These are phyloP conservation scores for Cynopterus brachyotis DNA, from an alignment of 2,113 vertebrate species.

Conservation along the genomic window DNA sequence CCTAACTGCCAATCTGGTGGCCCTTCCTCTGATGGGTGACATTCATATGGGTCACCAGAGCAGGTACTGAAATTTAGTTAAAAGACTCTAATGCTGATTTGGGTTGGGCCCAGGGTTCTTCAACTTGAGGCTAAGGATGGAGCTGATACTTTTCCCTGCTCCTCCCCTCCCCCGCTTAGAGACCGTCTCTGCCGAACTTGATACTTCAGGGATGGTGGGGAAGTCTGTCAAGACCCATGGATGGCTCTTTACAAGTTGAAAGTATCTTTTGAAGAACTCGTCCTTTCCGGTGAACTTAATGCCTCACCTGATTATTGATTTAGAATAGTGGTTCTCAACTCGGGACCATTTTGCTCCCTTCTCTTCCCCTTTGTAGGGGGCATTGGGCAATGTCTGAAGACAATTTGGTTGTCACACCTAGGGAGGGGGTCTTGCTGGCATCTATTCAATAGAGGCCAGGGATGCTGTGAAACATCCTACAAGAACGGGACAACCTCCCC, in stretches of 20 bases:
- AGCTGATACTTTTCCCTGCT: neutral
- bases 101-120: neutral
- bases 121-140: rapidly evolving
- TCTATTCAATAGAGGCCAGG: neutral
- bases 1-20: neutral
- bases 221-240: rapidly evolving
- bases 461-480: neutral
- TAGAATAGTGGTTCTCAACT: neutral
- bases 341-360: neutral
- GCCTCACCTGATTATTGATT: neutral
- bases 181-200: neutral
- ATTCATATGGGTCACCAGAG: rapidly evolving
- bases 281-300: neutral
- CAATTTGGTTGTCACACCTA: neutral
- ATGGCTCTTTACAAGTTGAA: neutral
- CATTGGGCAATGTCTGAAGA: neutral
- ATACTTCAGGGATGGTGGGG: neutral
- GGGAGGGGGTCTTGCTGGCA: neutral
- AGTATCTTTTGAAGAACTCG: rapidly evolving
- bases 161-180: neutral
- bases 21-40: neutral
- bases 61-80: neutral
- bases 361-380: neutral
- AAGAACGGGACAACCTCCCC: neutral
- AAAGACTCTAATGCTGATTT: neutral